These are phyloP conservation scores for Rhinichthys osculus DNA, from an alignment of 2,797 vertebrate genomes.

Conservation along the genomic window DNA sequence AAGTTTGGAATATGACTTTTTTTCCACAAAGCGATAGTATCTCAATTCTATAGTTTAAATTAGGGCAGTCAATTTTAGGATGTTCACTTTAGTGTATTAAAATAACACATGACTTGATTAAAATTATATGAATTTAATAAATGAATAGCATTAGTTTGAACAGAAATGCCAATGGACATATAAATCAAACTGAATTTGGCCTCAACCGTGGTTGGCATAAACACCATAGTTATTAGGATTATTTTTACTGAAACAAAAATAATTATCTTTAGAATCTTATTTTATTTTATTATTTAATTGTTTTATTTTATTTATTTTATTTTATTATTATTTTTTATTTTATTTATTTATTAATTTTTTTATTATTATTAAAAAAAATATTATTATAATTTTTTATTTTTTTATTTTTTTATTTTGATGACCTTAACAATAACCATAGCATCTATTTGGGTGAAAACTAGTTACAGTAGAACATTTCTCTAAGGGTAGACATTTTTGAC, in stretches of 20 bases:
- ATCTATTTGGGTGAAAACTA: neutral
- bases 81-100: neutral
- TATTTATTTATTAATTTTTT: neutral
- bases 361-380: too few species aligned
- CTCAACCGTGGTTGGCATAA: neutral
- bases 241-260: neutral
- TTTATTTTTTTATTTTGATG: neutral
- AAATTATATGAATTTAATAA: neutral
- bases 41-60: neutral
- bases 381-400: neutral
- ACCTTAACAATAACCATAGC: neutral
- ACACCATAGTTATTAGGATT: too few species aligned
- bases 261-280: neutral
- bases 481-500: neutral
- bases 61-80: neutral
- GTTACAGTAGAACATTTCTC: neutral
- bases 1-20: conserved; percentile 7
- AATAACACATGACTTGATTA: neutral
- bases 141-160: neutral
- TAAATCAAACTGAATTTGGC: neutral
- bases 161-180: neutral
- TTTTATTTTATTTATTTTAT: too few species aligned
- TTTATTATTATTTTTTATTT: too few species aligned
- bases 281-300: neutral
- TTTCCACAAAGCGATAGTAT: neutral